Evolutionary conservation across 2,113 vertebrate species (phyloP).

Genomic region (Rhagologus leucostigma): DNA sequence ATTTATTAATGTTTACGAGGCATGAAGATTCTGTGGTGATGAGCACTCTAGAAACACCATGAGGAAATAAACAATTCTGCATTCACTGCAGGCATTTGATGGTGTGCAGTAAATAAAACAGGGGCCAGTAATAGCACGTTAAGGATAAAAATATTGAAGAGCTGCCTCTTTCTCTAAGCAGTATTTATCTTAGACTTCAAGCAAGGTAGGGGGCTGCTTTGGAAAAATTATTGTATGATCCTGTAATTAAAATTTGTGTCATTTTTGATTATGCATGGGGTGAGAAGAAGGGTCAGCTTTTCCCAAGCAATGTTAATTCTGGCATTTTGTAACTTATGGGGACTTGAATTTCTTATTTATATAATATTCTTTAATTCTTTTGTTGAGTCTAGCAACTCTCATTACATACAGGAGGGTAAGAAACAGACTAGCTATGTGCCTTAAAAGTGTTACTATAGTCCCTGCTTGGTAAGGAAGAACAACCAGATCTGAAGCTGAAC

Average conservation of each 20-base stretch:
- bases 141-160: constrained; percentile 52
- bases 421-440: neutral
- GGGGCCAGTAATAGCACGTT: constrained; percentile 21
- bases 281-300: neutral
- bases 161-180: constrained; percentile 20
- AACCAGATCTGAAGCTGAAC: neutral
- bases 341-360: neutral
- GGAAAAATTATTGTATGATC: constrained; percentile 5
- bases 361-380: neutral
- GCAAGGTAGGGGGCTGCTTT: neutral
- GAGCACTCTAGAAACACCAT: constrained; percentile 62
- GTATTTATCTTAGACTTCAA: constrained; percentile 42
- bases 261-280: neutral
- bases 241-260: constrained; percentile 41
- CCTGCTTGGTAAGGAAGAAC: neutral
- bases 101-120: constrained; percentile 63
- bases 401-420: neutral
- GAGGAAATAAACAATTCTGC: constrained; percentile 64
- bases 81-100: constrained; percentile 66
- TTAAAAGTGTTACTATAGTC: neutral
- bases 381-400: neutral
- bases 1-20: constrained; percentile 69
- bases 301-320: neutral
- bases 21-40: constrained; percentile 65
- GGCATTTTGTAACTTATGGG: neutral